These are phyloP conservation scores for Drosophila azteca DNA, from an alignment of 1,140 invertebrate genomes.

Conservation along the genomic window DNA sequence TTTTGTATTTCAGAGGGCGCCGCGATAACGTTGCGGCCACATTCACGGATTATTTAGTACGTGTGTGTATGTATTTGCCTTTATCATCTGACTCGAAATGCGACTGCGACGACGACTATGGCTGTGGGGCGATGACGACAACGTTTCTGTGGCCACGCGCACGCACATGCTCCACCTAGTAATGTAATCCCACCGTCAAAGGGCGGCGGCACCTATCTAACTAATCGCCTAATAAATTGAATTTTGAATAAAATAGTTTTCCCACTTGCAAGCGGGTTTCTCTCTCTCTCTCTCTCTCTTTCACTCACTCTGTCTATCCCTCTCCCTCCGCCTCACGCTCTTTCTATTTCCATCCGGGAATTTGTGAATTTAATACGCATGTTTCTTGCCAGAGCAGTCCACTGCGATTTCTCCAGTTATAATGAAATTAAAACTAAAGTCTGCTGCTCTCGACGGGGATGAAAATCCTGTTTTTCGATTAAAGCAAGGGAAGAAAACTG, in stretches of 20 bases:
- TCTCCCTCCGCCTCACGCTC: too few relatives aligned
- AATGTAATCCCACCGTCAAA: slow-evolving; percentile 4
- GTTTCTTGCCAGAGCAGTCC: slow-evolving; percentile 10
- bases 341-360: background rate
- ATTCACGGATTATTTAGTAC: slow-evolving; percentile 29
- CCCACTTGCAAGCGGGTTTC: background rate
- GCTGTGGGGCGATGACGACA: slow-evolving; percentile 19
- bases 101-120: slow-evolving; percentile 11
- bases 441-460: slow-evolving; percentile 66
- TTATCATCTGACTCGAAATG: slow-evolving; percentile 46
- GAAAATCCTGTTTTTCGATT: slow-evolving; percentile 66
- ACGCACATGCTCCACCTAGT: slow-evolving; percentile 41
- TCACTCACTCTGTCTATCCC: too few relatives aligned
- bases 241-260: slow-evolving; percentile 15
- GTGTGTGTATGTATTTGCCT: slow-evolving; percentile 36
- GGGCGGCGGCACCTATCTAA: slow-evolving; percentile 15
- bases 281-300: background rate
- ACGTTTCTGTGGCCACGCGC: slow-evolving; percentile 23
- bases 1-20: background rate
- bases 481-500: slow-evolving; percentile 72
- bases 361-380: slow-evolving; percentile 48
- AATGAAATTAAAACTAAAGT: slow-evolving; percentile 77
- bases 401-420: slow-evolving; percentile 31
- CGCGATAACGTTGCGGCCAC: slow-evolving; percentile 37
- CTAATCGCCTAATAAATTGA: slow-evolving; percentile 36